Conservation (phyloP, 2,113 vertebrate species). For the Atractosteus spatula region DNA sequence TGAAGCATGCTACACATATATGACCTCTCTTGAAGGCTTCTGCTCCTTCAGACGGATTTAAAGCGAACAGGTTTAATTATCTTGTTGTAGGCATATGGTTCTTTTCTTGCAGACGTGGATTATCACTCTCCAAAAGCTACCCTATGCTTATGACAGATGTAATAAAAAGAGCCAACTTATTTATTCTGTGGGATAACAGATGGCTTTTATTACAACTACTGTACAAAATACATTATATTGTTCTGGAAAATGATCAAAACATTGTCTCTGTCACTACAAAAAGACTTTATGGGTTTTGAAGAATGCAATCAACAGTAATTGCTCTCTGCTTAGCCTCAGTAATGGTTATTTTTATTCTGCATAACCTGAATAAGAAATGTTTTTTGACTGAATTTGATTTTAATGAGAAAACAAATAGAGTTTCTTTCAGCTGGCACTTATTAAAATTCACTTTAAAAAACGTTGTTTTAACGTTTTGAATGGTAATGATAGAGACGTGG, state of each 20-base stretch:
- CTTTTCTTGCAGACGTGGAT: neutral
- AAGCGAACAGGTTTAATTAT: too few relatives aligned
- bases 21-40: too few relatives aligned
- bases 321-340: too few relatives aligned
- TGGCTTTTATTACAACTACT: conserved; percentile 15
- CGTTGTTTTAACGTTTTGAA: too few relatives aligned
- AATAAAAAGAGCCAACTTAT: conserved; percentile 2
- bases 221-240: conserved; percentile 5
- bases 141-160: conserved; percentile 6
- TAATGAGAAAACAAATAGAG: neutral
- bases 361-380: neutral
- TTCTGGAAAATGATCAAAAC: conserved; percentile 13
- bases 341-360: too few relatives aligned
- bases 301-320: too few relatives aligned
- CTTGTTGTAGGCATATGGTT: neutral
- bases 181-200: conserved; percentile 6
- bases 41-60: too few relatives aligned
- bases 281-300: neutral
- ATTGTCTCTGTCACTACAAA: neutral
- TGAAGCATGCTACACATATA: too few relatives aligned
- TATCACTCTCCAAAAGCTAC: neutral
- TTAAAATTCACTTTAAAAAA: conserved; percentile 1
- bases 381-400: neutral
- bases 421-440: neutral
- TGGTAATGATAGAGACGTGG: too few relatives aligned